phyloP scores from a whole-genome alignment of 2,113 vertebrate species.

The Cheilinus undulatus region DNA sequence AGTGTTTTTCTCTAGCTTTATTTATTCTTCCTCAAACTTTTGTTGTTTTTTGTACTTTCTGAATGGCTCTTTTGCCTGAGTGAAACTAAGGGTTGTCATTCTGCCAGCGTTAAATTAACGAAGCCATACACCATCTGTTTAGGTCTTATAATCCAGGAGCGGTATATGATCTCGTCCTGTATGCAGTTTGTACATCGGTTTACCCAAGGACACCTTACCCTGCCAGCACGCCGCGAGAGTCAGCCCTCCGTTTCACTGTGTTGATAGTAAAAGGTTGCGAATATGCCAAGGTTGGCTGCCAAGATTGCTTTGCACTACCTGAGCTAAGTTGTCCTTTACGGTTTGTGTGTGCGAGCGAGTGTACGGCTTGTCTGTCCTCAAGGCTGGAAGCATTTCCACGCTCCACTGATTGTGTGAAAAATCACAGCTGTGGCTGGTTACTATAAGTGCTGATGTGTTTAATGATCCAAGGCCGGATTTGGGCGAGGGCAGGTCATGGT shows the following conservation, averaged over 20 bases:
- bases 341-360: constrained; percentile 48
- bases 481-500: constrained; percentile 57
- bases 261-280: constrained; percentile 66
- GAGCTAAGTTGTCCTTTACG: constrained; percentile 75
- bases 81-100: constrained; percentile 49
- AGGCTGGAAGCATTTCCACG: constrained; percentile 69
- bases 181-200: constrained; percentile 44
- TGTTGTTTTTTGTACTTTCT: constrained; percentile 6
- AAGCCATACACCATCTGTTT: constrained; percentile 62
- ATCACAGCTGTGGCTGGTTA: constrained; percentile 70
- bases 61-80: constrained; percentile 28
- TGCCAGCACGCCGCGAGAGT: constrained; percentile 56
- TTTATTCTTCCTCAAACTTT: constrained; percentile 50
- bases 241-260: constrained; percentile 68
- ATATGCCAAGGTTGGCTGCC: constrained; percentile 70
- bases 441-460: constrained; percentile 66
- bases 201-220: constrained; percentile 72
- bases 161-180: constrained; percentile 38
- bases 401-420: constrained; percentile 71
- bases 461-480: constrained; percentile 69
- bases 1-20: constrained; percentile 33
- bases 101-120: constrained; percentile 64
- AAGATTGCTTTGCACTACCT: constrained; percentile 77
- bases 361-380: constrained; percentile 50
- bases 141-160: constrained; percentile 40